Conservation (phyloP, 2,888 invertebrate genomes). For the Drosophila suboccidentalis region DNA sequence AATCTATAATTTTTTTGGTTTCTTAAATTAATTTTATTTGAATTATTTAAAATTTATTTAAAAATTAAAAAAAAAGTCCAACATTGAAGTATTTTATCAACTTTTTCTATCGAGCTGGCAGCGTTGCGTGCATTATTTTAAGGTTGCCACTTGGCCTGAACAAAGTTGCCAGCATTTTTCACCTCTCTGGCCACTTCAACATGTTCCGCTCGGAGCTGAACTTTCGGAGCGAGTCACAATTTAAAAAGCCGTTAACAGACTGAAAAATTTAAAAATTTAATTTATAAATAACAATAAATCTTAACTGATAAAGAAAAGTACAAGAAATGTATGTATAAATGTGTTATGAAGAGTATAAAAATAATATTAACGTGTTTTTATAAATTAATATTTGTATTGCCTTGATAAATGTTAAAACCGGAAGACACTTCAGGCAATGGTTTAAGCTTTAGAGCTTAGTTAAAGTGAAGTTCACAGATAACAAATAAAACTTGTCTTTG, state of each 20-base stretch:
- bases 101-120: constrained; percentile 24
- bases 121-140: fast-evolving
- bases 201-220: constrained; percentile 11
- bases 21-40: too few species aligned
- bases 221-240: not conserved
- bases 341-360: not conserved
- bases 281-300: not conserved
- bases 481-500: constrained; percentile 33
- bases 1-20: too few species aligned
- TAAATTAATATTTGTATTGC: constrained; percentile 4
- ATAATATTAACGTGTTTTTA: not conserved
- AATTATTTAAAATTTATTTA: too few species aligned
- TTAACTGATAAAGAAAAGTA: too few species aligned
- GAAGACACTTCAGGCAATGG: constrained; percentile 38
- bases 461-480: constrained; percentile 7
- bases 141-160: constrained; percentile 18
- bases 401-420: constrained; percentile 44
- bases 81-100: too few species aligned
- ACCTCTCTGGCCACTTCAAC: constrained; percentile 15
- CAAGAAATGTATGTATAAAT: not conserved
- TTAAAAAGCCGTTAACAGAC: constrained; percentile 10
- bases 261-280: not conserved
- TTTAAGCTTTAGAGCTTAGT: not conserved
- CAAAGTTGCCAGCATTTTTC: not conserved
- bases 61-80: too few species aligned